Percentiles rank a stretch among this genome's conserved stretches.
Conservation (phyloP, 1,140 invertebrate genomes). For the Drosophila kanapiae region DNA sequence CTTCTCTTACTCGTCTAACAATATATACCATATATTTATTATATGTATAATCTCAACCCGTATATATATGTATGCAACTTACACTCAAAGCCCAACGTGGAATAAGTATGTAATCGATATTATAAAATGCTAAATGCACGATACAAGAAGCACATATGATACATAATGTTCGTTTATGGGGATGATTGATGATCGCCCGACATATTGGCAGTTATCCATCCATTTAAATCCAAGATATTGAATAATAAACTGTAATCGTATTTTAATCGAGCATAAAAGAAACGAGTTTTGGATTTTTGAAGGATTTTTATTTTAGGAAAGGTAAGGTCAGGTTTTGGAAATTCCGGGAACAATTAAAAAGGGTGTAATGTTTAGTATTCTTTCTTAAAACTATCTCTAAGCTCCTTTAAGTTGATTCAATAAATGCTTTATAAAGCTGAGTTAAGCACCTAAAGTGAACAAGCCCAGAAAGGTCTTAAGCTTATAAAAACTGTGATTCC, state of each 20-base stretch:
- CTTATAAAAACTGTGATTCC: not conserved
- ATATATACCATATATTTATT: not conserved
- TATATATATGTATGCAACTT: conserved; percentile 48
- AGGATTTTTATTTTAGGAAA: too few species aligned
- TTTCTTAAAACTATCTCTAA: not conserved
- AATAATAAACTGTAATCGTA: conserved; percentile 26
- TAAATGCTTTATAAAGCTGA: too few species aligned
- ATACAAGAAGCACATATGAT: conserved; percentile 79
- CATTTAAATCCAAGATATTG: conserved; percentile 1
- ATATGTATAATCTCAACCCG: conserved; percentile 3
- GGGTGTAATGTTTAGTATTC: too few species aligned
- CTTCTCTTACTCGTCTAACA: conserved; percentile 34
- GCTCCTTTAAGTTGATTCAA: not conserved
- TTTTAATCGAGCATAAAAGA: conserved; percentile 6
- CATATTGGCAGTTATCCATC: conserved; percentile 31
- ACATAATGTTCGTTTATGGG: conserved; percentile 27
- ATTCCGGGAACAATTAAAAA: not conserved
- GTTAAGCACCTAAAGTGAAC: not conserved
- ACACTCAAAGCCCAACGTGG: conserved; percentile 1
- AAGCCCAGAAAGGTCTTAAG: not conserved
- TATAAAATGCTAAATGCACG: conserved; percentile 37
- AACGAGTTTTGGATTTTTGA: not conserved
- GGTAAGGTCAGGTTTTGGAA: too few species aligned
- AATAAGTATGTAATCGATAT: conserved; percentile 14
- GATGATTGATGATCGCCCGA: conserved; percentile 26